These are phyloP conservation scores for Aspidoscelis tigris DNA, from an alignment of 2,113 vertebrate genomes.

Conservation along the genomic window DNA sequence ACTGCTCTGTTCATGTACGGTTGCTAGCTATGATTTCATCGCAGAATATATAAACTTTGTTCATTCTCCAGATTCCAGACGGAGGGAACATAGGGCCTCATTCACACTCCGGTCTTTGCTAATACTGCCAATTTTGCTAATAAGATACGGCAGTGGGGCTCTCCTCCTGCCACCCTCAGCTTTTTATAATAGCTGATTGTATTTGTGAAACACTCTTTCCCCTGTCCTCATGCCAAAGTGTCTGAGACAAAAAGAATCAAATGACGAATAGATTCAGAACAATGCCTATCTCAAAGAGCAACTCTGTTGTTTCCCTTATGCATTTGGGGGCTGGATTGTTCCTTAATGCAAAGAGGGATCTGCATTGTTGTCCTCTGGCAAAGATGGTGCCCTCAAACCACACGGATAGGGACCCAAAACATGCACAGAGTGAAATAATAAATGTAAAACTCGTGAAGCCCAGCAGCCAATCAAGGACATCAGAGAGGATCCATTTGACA, in stretches of 20 bases:
- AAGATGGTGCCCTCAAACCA: too few relatives aligned
- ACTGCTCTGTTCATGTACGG: constrained; percentile 24
- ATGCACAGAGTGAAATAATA: too few relatives aligned
- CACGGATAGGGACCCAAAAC: too few relatives aligned
- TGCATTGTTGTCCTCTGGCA: too few relatives aligned
- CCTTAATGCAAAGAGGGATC: neutral
- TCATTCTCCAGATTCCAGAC: constrained; percentile 45
- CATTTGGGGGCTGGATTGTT: neutral
- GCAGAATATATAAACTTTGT: constrained; percentile 39
- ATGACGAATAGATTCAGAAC: neutral
- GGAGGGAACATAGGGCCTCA: constrained; percentile 22
- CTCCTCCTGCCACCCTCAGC: neutral
- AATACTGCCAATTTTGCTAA: constrained; percentile 30
- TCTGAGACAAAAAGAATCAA: neutral
- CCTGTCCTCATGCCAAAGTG: neutral
- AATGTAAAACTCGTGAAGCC: too few relatives aligned
- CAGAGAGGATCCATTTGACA: too few relatives aligned
- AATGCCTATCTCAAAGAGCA: neutral
- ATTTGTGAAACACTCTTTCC: constrained; percentile 1
- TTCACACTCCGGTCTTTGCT: constrained; percentile 22
- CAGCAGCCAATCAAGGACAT: too few relatives aligned
- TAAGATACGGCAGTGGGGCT: neutral
- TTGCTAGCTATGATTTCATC: constrained; percentile 35
- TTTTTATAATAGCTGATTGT: constrained; percentile 22
- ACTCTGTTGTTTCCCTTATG: neutral